These are phyloP conservation scores for Calonectris borealis DNA, from an alignment of 2,113 vertebrate species.

Conservation along the genomic window DNA sequence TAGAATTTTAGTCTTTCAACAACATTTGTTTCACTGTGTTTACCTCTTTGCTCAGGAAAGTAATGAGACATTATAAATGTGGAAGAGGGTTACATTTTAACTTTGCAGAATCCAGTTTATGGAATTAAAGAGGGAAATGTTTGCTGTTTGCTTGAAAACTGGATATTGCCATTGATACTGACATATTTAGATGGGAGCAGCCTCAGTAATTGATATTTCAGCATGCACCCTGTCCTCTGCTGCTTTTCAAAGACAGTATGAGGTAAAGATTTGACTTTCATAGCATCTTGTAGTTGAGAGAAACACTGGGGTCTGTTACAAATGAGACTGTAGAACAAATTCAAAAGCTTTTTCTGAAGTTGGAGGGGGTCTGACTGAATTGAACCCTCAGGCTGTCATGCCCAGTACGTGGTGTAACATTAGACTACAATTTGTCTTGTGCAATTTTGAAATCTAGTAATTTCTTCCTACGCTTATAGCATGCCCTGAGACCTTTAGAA, in stretches of 20 bases:
- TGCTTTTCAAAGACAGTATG: neutral
- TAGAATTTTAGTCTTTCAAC: neutral
- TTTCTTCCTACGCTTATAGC: neutral
- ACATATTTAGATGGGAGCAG: neutral
- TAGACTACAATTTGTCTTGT: neutral
- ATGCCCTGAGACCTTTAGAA: neutral
- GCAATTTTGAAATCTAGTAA: neutral
- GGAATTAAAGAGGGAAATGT: neutral
- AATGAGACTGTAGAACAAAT: neutral
- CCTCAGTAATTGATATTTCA: neutral
- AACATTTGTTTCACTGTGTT: neutral
- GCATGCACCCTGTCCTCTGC: neutral
- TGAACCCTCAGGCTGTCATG: neutral
- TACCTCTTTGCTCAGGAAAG: neutral
- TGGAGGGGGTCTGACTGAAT: neutral
- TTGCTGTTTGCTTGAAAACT: neutral
- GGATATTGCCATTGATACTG: neutral
- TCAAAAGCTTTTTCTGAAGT: neutral
- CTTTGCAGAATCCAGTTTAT: neutral
- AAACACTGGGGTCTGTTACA: neutral
- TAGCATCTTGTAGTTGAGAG: neutral
- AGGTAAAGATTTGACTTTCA: neutral
- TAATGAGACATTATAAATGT: neutral
- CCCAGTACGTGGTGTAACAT: rapidly evolving
- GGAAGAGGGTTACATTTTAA: neutral